Evolutionary conservation across 2,113 vertebrate genomes (phyloP), one percentile per base, ranked within the genome.

Genomic region (Plectropomus leopardus): DNA sequence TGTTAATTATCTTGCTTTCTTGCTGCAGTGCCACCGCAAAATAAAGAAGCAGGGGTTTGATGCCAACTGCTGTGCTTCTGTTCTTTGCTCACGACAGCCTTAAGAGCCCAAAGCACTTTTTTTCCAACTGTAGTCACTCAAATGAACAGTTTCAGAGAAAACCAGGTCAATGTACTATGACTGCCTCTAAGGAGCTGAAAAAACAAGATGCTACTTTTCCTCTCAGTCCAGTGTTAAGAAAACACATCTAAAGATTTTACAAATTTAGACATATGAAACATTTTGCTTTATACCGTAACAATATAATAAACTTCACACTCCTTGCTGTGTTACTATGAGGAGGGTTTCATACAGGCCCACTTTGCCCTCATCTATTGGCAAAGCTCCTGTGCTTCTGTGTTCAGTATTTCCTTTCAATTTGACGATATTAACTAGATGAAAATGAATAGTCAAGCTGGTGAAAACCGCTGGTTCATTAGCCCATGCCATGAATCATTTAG

Each of bases 1-100:
- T 86, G 60, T 90, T 94, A 93, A 93, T 93, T 94, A 93, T 86
- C 74, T 74, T 72, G 78, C 42, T 50, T 65, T 90, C 80, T 61
- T 85, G 75, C 85, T 61, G 82, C 68, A 77, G 60, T 51, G 75
- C 58, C 23, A 57, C 63, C 17, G 65, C 70, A 80, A 82, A 75
- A 72, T 74, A 83, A 87, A 80, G 73, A 66, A 69, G 67, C 58
- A 66, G 26, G 51, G 77, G 84, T 80, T 82, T 84, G 76, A 87
- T 77, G 83, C 83, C 88, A 83, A 86, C 80, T 87, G 78, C 72
- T 80, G 76, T 76, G 65, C 68, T 77, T 72, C 72, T 57, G 44
- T 82, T 63, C 40, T 36, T 73, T 83, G 47, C 82, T 84, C 65
- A 66, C 42, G 67, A 88, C 78, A 82, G 81, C 75, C 92, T 88